phyloP scores from a whole-genome alignment of 2,888 invertebrate genomes.

The Spilosoma lubricipeda region DNA sequence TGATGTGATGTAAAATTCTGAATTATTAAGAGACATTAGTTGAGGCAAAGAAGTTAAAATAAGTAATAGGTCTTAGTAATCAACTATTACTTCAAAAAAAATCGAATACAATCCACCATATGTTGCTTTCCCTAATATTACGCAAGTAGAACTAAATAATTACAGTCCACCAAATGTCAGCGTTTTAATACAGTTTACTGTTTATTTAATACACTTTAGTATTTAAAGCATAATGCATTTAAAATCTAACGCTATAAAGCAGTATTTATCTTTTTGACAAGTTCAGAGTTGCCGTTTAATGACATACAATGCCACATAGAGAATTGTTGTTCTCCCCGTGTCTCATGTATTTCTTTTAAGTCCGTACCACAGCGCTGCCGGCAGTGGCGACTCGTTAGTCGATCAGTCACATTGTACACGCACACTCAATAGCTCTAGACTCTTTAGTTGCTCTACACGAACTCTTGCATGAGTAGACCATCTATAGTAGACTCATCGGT shows the following conservation, averaged over 20 bases:
- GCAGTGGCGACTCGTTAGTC: constrained; percentile 20
- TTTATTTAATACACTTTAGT: no score
- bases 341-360: constrained; percentile 58
- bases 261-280: not conserved
- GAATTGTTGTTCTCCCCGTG: constrained; percentile 64
- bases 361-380: constrained; percentile 73
- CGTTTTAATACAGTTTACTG: no score
- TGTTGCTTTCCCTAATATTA: not conserved
- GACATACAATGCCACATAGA: not conserved
- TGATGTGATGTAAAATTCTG: not conserved
- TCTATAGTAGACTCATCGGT: constrained; percentile 13
- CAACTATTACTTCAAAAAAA: no score
- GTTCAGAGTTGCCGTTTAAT: not conserved
- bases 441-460: constrained; percentile 38
- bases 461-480: constrained; percentile 21
- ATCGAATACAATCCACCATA: not conserved
- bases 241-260: not conserved
- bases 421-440: constrained; percentile 66
- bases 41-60: not conserved
- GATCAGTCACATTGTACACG: constrained; percentile 27
- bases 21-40: not conserved
- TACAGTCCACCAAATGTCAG: no score
- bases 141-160: not conserved
- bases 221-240: no score
- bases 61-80: not conserved